Evolutionary conservation across 2,797 vertebrate genomes (phyloP).

Genomic region (Momotus momota): DNA sequence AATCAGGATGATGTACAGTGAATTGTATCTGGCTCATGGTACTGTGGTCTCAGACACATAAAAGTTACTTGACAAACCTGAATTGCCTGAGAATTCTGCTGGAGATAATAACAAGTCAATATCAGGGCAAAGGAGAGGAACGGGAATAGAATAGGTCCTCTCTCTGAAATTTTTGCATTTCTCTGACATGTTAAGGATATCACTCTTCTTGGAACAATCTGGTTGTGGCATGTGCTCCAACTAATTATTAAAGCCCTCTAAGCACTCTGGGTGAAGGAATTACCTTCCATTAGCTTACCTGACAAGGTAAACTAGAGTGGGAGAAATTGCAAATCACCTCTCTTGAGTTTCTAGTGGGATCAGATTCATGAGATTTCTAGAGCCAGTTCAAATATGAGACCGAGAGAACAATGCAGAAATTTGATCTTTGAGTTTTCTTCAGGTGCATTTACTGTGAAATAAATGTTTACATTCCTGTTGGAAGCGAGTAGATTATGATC

Average conservation of each 20-base stretch:
- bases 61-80: not conserved
- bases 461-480: not conserved
- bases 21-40: not conserved
- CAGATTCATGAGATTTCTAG: not conserved
- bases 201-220: not conserved
- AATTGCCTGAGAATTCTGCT: not conserved
- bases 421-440: not conserved
- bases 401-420: not conserved
- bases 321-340: not conserved
- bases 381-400: not conserved
- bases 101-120: not conserved
- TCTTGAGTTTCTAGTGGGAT: not conserved
- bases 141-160: rapidly evolving
- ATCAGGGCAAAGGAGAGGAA: not conserved
- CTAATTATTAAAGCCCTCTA: not conserved
- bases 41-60: not conserved
- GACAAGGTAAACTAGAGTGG: not conserved
- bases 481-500: not conserved
- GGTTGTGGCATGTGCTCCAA: not conserved
- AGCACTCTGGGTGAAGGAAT: not conserved
- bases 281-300: not conserved
- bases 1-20: not conserved
- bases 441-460: not conserved
- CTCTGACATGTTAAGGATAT: not conserved
- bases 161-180: not conserved